phyloP scores from a whole-genome alignment of 1,140 invertebrate genomes.

The Pantala flavescens region DNA sequence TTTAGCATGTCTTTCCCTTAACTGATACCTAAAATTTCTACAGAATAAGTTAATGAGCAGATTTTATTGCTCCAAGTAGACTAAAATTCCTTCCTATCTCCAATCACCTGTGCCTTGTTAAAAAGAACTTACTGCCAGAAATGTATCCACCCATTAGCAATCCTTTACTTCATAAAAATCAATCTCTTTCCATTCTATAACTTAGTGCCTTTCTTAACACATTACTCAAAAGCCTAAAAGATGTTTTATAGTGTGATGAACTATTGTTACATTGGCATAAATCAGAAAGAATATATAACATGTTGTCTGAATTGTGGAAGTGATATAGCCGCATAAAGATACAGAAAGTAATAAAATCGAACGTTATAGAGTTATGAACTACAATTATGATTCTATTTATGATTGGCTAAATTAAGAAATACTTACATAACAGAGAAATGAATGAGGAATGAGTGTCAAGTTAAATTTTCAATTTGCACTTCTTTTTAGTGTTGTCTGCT shows the following conservation, averaged over 20 bases:
- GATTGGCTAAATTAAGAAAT: not conserved
- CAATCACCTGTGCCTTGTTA: slow-evolving; percentile 4
- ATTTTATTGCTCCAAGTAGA: not conserved
- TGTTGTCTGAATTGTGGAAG: too few relatives aligned
- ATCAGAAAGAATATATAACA: too few relatives aligned
- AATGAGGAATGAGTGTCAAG: not conserved
- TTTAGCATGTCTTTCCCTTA: not conserved
- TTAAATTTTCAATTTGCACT: not conserved
- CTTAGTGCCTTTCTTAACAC: not conserved
- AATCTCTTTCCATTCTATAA: not conserved
- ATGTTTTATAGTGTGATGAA: too few relatives aligned
- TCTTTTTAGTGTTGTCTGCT: slow-evolving; percentile 1
- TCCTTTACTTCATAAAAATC: not conserved
- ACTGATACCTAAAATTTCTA: not conserved
- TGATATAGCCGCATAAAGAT: too few relatives aligned
- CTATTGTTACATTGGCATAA: too few relatives aligned
- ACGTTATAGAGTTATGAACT: too few relatives aligned
- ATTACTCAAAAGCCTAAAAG: not conserved
- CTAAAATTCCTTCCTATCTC: slow-evolving; percentile 2
- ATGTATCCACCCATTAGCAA: not conserved
- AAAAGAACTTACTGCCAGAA: not conserved
- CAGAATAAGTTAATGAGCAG: not conserved
- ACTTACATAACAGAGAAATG: not conserved
- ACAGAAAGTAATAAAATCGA: too few relatives aligned
- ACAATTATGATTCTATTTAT: not conserved